A percentile compares a stretch with the other conserved stretches of the same genome.
phyloP scores from a whole-genome alignment of 2,113 vertebrate species.

The Hydropotes inermis region DNA sequence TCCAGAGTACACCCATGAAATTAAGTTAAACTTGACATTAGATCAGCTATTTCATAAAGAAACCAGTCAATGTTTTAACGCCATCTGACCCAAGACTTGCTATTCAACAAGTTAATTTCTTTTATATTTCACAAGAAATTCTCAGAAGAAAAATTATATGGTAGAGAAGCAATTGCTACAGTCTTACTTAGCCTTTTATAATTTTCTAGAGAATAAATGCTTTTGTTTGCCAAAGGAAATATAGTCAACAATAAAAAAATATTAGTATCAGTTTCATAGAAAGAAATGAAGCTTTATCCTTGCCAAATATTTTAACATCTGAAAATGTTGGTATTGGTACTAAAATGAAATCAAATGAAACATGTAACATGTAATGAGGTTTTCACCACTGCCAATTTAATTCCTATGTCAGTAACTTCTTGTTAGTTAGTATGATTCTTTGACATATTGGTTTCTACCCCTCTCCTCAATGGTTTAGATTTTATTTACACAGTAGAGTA shows the following conservation, averaged over 20 bases:
- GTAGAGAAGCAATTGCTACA: background rate
- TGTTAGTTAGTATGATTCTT: constrained; percentile 53
- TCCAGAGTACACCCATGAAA: background rate
- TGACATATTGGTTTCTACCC: background rate
- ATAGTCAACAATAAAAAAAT: background rate
- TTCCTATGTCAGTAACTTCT: constrained; percentile 29
- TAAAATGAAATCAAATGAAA: constrained; percentile 40
- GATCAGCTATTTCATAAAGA: background rate
- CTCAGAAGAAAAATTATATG: background rate
- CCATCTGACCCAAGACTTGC: background rate
- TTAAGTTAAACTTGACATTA: constrained; percentile 13
- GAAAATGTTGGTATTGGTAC: constrained; percentile 36
- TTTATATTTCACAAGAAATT: background rate
- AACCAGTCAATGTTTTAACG: background rate
- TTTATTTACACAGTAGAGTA: constrained; percentile 51
- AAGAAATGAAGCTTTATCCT: background rate
- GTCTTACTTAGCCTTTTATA: constrained; percentile 9
- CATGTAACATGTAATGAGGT: background rate
- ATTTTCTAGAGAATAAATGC: constrained; percentile 5
- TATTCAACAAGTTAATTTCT: background rate
- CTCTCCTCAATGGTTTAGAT: constrained; percentile 25
- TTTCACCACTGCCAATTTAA: constrained; percentile 19
- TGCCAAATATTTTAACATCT: constrained; percentile 46
- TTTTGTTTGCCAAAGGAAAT: constrained; percentile 35
- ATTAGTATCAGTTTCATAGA: background rate